These are phyloP conservation scores for Diploptera punctata DNA, from an alignment of 2,888 invertebrate genomes.

Conservation along the genomic window DNA sequence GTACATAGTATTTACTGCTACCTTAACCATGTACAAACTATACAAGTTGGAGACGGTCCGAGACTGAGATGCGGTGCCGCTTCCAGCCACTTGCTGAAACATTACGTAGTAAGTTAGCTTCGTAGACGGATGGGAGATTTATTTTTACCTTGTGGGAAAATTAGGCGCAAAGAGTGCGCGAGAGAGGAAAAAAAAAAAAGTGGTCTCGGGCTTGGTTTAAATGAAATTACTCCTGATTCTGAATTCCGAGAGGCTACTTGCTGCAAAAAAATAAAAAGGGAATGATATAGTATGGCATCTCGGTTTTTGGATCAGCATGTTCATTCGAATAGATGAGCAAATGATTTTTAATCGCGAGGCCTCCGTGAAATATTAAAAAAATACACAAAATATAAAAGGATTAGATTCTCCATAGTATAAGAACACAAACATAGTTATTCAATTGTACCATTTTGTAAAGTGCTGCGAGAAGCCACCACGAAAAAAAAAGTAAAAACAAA, in stretches of 20 bases:
- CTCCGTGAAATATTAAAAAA: conserved; percentile 25
- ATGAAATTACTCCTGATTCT: neutral
- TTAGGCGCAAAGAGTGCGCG: conserved; percentile 30
- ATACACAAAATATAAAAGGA: conserved; percentile 28
- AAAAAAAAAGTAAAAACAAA: conserved; percentile 17
- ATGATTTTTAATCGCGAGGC: conserved; percentile 21
- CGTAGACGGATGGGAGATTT: conserved; percentile 35
- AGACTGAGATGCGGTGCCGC: conserved; percentile 41
- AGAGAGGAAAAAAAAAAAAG: neutral
- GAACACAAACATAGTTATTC: conserved; percentile 35
- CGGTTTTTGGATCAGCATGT: neutral
- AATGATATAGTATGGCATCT: neutral
- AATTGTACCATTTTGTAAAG: conserved; percentile 43
- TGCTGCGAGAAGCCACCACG: conserved; percentile 38
- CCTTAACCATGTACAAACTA: conserved; percentile 30
- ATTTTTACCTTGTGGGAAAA: conserved; percentile 39
- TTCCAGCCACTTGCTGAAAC: conserved; percentile 37
- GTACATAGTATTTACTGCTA: conserved; percentile 22
- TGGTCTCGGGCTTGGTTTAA: no score
- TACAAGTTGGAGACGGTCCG: conserved; percentile 16
- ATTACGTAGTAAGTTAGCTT: conserved; percentile 35
- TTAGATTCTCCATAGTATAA: conserved; percentile 39
- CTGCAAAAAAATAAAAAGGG: neutral
- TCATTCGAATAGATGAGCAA: neutral
- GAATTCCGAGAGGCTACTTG: conserved; percentile 5